Evolutionary conservation across 2,888 invertebrate species (phyloP), one percentile per base, ranked within the genome.

Genomic region (Coelinius sp.): DNA sequence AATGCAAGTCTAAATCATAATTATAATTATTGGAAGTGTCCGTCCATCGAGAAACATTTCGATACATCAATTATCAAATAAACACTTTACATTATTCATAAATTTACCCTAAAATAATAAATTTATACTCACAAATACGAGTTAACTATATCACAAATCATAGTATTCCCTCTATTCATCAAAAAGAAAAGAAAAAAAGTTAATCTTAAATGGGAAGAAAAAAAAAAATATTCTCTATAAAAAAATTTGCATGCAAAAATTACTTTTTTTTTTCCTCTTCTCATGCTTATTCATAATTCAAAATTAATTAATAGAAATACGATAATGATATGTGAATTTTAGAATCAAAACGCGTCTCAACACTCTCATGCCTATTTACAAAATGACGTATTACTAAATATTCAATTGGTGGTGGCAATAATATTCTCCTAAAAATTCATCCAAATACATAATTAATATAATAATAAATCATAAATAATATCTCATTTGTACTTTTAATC

Each of bases 141-240:
- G 74, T 73, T 65, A 56, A 68, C 73, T 75, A 70, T 78, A 78
- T 78, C 78, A 78, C 78, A 78, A 75, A 68, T 75, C 64, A 46
- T 46, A 6, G 17, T 49, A 49, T 20, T 49, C 6, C 20, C 46
- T 20, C 46, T 2, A 49, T 49, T 8, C 20, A 8, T 49, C 46
- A 20, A 49, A 20, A 49, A 44, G 5, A 14, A n/a, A 49, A n/a
- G n/a, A n/a, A n/a, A n/a, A n/a, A n/a, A n/a, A n/a, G n/a, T n/a
- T 20, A 20, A 49, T 20, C 46, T 49, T 3, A 20, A 49, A 49
- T 49, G 20, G 4, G 8, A 20, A 46, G 4, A 46, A 46, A 46
- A 17, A 7, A 20, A 10, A 20, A 20, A 41, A 41, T 10, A n/a
- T n/a, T n/a, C n/a, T n/a, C n/a, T n/a, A n/a, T n/a, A n/a, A n/a